These are phyloP conservation scores for Caranx melampygus DNA, from an alignment of 2,113 vertebrate genomes.

Conservation along the genomic window DNA sequence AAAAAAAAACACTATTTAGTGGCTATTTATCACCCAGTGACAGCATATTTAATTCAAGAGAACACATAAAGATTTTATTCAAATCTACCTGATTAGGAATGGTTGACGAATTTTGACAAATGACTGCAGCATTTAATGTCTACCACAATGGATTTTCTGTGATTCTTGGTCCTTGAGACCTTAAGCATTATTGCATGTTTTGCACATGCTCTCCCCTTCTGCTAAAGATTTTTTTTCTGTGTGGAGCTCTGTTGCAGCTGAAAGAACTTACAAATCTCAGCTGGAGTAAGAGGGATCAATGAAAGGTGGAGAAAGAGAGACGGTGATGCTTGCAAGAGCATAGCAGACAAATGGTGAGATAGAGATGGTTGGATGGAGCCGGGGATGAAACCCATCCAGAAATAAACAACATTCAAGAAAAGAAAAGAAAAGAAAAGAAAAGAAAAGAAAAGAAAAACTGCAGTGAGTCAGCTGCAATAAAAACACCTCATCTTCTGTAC, in stretches of 20 bases:
- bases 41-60: too few relatives aligned
- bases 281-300: slow-evolving; percentile 56
- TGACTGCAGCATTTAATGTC: neutral
- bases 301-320: slow-evolving; percentile 37
- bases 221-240: slow-evolving; percentile 3
- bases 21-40: too few relatives aligned
- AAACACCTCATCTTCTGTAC: slow-evolving; percentile 43
- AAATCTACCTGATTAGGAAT: too few relatives aligned
- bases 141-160: neutral
- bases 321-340: slow-evolving; percentile 24
- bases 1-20: too few relatives aligned
- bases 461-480: slow-evolving; percentile 41
- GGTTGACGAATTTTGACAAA: too few relatives aligned
- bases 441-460: slow-evolving; percentile 13
- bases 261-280: slow-evolving; percentile 26
- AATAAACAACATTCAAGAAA: slow-evolving; percentile 15
- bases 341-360: slow-evolving; percentile 47
- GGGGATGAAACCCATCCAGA: slow-evolving; percentile 39
- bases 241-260: slow-evolving; percentile 10
- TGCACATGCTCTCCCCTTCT: slow-evolving; percentile 2
- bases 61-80: too few relatives aligned
- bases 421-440: neutral
- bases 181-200: slow-evolving; percentile 26
- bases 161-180: neutral
- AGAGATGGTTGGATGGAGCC: slow-evolving; percentile 38